Base-by-base conservation (phyloP, 2,797 vertebrate genomes). In the Onychomys arenicola region DNA sequence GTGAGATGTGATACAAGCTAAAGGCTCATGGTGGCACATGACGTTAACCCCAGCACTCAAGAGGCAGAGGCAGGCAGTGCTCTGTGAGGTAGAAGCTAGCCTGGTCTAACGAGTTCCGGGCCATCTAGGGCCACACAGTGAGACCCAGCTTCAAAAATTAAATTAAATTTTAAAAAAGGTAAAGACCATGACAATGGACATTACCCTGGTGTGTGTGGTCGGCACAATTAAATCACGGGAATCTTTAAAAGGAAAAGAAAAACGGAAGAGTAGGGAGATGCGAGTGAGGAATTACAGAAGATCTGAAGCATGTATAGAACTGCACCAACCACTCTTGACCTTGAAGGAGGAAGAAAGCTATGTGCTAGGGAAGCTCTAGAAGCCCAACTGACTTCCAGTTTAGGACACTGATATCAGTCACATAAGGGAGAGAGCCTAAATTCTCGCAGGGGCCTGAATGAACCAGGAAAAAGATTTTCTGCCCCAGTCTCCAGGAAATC, bases 231-330 rank as follows among this genome's bases (percentile, higher is more conserved):
- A 93, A 77, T 55, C 73, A 84, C 14, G 59, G 0, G 23, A 85
- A 46, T 59, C 61, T 43, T 75, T 89, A 67, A 78, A 91, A 86
- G 73, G 37, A 69, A 85, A 84, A 95, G 65, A 92, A 32, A 57
- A 55, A 73, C 43, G 89, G 57, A 65, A 76, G 32, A 89, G 46
- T 43, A 78, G 69, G 85, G 27, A 89, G 11, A 82, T 40, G 17
- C 7, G 69, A 49, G 1, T 8, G 37, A 80, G 73, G 57, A 84
- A 40, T 27, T 6, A 88, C 77, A 40, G 78, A 80, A 88, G 59
- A 88, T 2, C 0, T 40, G 6, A 95, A 52, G 25, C 8, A 4
- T 77, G 10, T 55, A 12, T 59, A 11, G 40, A 40, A 61, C 71
- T n/a, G 37, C 23, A 69, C 23, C 65, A 59, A 7, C 32, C 40